Evolutionary conservation across 2,113 vertebrate species (phyloP).

Genomic region (Pygoscelis adeliae): DNA sequence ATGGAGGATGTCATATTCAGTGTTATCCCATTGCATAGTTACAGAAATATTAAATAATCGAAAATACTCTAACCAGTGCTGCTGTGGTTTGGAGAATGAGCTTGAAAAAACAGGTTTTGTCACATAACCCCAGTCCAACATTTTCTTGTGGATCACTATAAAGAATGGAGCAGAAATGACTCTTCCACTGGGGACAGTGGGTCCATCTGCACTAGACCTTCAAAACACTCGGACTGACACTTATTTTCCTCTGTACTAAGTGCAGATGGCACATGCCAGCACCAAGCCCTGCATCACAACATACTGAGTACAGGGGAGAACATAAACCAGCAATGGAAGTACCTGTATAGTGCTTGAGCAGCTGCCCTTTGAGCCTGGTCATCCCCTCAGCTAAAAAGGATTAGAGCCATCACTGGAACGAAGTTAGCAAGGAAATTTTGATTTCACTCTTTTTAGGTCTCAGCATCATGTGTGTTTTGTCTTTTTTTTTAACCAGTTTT

Average conservation of each 20-base stretch:
- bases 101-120: background rate
- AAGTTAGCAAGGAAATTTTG: no score
- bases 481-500: background rate
- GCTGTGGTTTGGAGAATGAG: background rate
- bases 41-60: background rate
- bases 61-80: background rate
- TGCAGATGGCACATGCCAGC: background rate
- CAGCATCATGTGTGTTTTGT: fast-evolving
- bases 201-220: background rate
- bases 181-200: fast-evolving
- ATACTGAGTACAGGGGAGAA: background rate
- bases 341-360: background rate
- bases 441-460: fast-evolving
- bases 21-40: background rate
- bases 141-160: background rate
- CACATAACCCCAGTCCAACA: fast-evolving
- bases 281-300: background rate
- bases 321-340: background rate
- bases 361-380: background rate
- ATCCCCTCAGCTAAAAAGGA: background rate
- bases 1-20: background rate
- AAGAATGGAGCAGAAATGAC: background rate
- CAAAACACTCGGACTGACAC: fast-evolving
- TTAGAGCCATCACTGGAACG: background rate
- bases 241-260: background rate